phyloP scores from a whole-genome alignment of 2,113 vertebrate genomes.

The Sinocyclocheilus anophthalmus region DNA sequence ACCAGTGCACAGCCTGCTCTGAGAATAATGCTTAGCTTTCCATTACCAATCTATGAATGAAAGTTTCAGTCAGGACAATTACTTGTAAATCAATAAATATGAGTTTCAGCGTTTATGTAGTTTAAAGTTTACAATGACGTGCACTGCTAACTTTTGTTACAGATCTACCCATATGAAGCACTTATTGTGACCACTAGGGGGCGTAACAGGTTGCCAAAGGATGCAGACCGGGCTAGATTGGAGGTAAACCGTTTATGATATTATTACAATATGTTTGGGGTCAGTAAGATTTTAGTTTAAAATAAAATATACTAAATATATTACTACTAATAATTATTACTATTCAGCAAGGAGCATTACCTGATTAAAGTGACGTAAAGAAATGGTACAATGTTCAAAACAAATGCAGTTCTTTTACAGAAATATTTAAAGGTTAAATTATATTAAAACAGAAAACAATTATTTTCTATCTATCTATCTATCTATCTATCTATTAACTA shows the following conservation, averaged over 20 bases:
- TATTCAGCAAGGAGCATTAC: background rate
- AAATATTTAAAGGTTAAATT: no score
- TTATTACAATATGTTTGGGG: no score
- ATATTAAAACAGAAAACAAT: no score
- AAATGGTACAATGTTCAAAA: no score
- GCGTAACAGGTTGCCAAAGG: slow-evolving; percentile 91
- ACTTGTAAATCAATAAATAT: background rate
- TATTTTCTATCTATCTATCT: no score
- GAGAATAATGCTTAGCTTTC: background rate
- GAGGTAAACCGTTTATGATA: slow-evolving; percentile 78
- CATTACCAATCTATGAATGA: background rate
- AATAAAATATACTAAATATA: no score
- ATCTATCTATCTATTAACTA: no score
- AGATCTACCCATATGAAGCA: slow-evolving; percentile 95
- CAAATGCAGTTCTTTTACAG: no score
- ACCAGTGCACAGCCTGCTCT: background rate
- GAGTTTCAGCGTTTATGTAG: background rate
- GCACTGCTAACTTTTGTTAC: slow-evolving; percentile 12
- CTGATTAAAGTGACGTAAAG: background rate
- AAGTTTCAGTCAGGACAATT: background rate
- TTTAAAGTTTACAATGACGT: background rate
- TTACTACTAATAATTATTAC: no score
- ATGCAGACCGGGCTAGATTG: slow-evolving; percentile 91
- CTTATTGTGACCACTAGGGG: slow-evolving; percentile 95
- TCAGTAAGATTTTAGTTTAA: no score